Base-by-base conservation (phyloP, 2,113 vertebrate genomes). In the Conger conger region DNA sequence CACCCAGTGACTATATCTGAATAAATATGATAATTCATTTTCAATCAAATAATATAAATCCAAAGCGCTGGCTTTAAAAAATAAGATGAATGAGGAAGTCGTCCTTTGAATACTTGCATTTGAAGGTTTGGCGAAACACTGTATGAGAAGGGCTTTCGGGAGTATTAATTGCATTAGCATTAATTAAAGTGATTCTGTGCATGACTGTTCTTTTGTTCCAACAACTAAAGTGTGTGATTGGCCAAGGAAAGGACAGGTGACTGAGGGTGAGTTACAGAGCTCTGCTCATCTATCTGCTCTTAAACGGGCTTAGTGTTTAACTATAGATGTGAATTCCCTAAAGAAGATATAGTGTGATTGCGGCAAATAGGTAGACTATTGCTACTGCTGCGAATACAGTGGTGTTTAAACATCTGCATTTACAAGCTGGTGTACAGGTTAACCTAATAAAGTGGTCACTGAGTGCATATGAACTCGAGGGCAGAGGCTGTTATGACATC, bases 111-210 rank as follows among this genome's bases (percentile, higher is more conserved):
- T 35, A 85, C 79, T 81, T 42, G 76, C 36, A 88, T 84, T 88
- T 77, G 83, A 38, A 84, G 79, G 54, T 82, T 7, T 88, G 54
- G 17, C 27, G 86, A 63, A 40, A 84, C 50, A 86, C 37, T 36
- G 88, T 89, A 91, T 87, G 86, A 91, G 87, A 86, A 27, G 50
- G 85, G 76, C 45, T 87, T 85, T 85, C 85, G 83, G 20, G 84
- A 45, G n/a, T 89, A 88, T 38, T 83, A 40, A 86, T 84, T 36
- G 50, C 80, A 88, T 85, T 91, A 77, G 88, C 80, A 89, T 88
- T 73, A 33, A 73, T 73, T 73, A 88, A 80, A 89, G 81, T 82
- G 38, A 83, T 85, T n/a, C 37, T 18, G 35, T 42, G 54, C 82
- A n/a, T 85, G 81, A 85, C 79, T 89, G 84, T 33, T 82, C 36